Evolutionary conservation across 1,140 invertebrate species (phyloP), one percentile per base, ranked within the genome.

Genomic region (Cotesia glomerata): DNA sequence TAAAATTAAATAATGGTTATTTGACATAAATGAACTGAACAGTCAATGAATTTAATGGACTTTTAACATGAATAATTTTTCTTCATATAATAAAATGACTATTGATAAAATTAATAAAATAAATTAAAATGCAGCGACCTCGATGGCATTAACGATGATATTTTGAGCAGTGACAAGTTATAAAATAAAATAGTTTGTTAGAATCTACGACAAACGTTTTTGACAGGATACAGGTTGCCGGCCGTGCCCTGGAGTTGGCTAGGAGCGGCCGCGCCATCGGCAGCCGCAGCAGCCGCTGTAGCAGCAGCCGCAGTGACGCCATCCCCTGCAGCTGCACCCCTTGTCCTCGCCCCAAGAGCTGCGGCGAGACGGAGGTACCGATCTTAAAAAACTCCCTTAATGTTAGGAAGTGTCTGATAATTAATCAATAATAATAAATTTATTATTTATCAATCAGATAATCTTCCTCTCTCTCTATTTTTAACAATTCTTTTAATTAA

Each of bases 211-310:
- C 65, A 49, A 63, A 54, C 67, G 54, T 39, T 76, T 70, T 79
- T 79, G 76, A 85, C 82, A 87, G 85, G 85, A 80, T 85, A 86
- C 82, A 87, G 85, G 80, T 84, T 87, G 76, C 84, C 85, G 78
- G 84, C 85, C 77, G 84, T 87, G 83, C 85, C 85, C 72, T 86
- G 85, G 85, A 87, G 83, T 76, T 86, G 84, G 84, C 78, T 86
- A 73, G 85, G 85, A 18, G 84, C 85, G 69, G 83, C 84, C 58
- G 77, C 84, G 73, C 85, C 85, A 82, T 86, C 85, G 80, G 85
- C 85, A 77, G 85, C 85, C 69, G 85, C 85, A 79, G 85, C 85
- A 77, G 85, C 84, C 75, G 84, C 84, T 74, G 85, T 85, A 68
- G 84, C 85, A 80, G 85, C 85, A 76, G 85, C 85, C 75, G 81